A percentile compares a stretch with the other conserved stretches of the same genome.
These are phyloP conservation scores for Gallinago media DNA, from an alignment of 2,113 vertebrate species.

Conservation along the genomic window DNA sequence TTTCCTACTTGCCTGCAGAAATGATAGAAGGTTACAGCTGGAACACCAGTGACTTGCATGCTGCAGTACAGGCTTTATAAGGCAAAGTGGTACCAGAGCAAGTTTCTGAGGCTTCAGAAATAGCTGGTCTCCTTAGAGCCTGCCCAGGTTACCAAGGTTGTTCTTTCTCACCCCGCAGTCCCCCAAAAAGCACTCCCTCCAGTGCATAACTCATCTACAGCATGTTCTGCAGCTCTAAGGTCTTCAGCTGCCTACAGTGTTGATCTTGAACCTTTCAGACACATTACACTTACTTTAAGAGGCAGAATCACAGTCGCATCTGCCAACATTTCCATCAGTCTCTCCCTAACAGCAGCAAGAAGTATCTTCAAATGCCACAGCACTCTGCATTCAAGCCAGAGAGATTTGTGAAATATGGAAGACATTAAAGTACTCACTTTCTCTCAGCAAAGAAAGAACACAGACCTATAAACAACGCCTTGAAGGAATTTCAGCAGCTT, in stretches of 20 bases:
- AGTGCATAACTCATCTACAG: not conserved
- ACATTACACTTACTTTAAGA: not conserved
- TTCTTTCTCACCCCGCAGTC: not conserved
- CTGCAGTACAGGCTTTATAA: not conserved
- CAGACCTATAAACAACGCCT: constrained; percentile 68
- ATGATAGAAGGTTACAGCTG: not conserved
- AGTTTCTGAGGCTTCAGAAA: not conserved
- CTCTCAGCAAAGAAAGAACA: constrained; percentile 63
- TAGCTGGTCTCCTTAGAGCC: not conserved
- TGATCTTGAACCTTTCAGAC: not conserved
- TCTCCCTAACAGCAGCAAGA: constrained; percentile 55
- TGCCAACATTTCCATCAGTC: not conserved
- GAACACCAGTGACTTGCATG: not conserved
- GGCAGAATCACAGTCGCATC: not conserved
- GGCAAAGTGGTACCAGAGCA: not conserved
- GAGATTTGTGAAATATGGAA: constrained; percentile 75
- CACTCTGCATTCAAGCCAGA: constrained; percentile 3
- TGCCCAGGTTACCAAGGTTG: not conserved
- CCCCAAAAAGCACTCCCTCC: not conserved
- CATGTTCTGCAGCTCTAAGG: not conserved
- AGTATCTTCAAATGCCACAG: constrained; percentile 53
- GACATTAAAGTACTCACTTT: constrained; percentile 76
- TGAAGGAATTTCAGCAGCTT: constrained; percentile 73
- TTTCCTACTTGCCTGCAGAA: fast-evolving
- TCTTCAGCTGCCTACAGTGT: not conserved